A percentile compares a stretch with the other conserved stretches of the same genome.
These are phyloP conservation scores for Liparis tanakae DNA, from an alignment of 2,797 vertebrate genomes.

Conservation along the genomic window DNA sequence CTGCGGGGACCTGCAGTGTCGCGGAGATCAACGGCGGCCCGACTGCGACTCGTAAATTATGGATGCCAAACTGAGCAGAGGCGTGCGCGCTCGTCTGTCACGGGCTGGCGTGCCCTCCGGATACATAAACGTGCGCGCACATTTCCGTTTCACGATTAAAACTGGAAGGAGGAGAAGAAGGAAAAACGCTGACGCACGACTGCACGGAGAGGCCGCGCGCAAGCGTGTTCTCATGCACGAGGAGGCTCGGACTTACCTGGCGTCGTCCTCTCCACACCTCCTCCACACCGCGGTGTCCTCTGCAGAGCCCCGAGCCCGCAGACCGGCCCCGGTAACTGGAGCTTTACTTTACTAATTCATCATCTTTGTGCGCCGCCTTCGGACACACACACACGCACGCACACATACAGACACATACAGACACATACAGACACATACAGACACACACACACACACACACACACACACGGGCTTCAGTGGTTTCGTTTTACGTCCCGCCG, in stretches of 20 bases:
- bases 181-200: slow-evolving; percentile 55
- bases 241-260: slow-evolving; percentile 57
- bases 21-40: slow-evolving; percentile 23
- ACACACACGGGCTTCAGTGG: slow-evolving; percentile 10
- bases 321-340: slow-evolving; percentile 51
- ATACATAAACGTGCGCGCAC: not conserved
- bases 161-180: not conserved
- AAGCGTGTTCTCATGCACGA: slow-evolving; percentile 26
- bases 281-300: slow-evolving; percentile 36
- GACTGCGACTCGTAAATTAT: slow-evolving; percentile 74
- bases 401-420: not conserved
- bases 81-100: slow-evolving; percentile 60
- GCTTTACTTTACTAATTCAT: slow-evolving; percentile 67
- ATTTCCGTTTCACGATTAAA: not conserved
- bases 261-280: slow-evolving; percentile 11
- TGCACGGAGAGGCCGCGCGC: not conserved
- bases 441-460: not conserved
- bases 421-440: not conserved
- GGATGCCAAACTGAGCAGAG: slow-evolving; percentile 53
- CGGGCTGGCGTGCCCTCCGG: slow-evolving; percentile 1
- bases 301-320: slow-evolving; percentile 1
- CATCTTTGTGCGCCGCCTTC: slow-evolving; percentile 30
- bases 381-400: not conserved
- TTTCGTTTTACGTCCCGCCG: slow-evolving; percentile 54
- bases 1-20: slow-evolving; percentile 20